phyloP scores from a whole-genome alignment of 2,113 vertebrate genomes.

The Austrofundulus limnaeus region DNA sequence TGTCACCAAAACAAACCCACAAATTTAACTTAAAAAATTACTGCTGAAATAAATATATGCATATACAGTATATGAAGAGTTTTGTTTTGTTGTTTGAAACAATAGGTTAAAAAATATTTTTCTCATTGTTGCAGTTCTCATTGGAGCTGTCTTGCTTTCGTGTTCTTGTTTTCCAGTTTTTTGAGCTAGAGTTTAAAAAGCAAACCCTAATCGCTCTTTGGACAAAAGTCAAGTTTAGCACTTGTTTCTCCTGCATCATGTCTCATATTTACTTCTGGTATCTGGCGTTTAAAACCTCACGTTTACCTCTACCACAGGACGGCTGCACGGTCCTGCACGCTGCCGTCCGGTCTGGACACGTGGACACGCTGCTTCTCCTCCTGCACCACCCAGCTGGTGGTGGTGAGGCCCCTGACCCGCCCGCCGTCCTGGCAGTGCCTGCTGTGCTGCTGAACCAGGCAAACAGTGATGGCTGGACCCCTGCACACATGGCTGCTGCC shows the following conservation, averaged over 20 bases:
- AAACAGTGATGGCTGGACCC: constrained; percentile 92
- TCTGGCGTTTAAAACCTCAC: neutral
- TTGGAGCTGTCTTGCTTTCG: too few species aligned
- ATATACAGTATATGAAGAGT: too few species aligned
- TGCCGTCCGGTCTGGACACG: constrained; percentile 86
- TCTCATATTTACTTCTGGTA: neutral
- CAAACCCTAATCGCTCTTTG: too few species aligned
- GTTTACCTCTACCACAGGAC: constrained; percentile 75
- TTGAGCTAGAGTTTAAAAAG: too few species aligned
- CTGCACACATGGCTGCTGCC: constrained; percentile 92
- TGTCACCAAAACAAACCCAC: too few species aligned
- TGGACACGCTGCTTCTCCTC: constrained; percentile 86
- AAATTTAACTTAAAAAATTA: too few species aligned
- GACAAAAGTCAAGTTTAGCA: too few species aligned
- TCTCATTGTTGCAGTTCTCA: too few species aligned
- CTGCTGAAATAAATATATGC: too few species aligned
- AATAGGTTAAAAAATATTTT: too few species aligned
- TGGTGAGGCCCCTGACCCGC: constrained; percentile 24
- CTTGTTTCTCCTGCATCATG: neutral
- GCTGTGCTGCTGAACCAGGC: constrained; percentile 86
- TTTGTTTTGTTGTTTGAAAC: too few species aligned
- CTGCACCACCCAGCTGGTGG: constrained; percentile 74
- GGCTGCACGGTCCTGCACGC: constrained; percentile 89
- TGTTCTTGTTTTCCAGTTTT: too few species aligned
- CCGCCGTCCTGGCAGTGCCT: constrained; percentile 15